These are phyloP conservation scores for Mesorhabditis spiculigera DNA, from an alignment of 2,888 invertebrate genomes.

Conservation along the genomic window DNA sequence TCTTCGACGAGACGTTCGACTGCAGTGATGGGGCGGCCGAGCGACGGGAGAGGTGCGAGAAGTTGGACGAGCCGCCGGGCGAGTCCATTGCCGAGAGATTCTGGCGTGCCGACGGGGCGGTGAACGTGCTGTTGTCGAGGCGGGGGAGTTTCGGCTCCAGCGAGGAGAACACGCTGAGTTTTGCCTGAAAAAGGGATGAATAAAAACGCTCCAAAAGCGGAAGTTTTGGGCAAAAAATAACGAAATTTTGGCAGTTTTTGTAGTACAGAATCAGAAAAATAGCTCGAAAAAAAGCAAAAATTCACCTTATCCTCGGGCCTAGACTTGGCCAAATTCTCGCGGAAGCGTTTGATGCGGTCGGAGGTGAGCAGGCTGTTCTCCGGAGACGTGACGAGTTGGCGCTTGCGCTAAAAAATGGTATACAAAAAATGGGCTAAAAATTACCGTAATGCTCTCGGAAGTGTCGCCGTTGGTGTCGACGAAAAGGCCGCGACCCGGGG, in stretches of 20 bases:
- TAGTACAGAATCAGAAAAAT: too few species aligned
- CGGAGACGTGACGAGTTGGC: background rate
- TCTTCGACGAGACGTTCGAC: background rate
- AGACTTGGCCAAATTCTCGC: background rate
- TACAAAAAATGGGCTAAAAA: background rate
- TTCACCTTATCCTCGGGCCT: background rate
- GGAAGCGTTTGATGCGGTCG: background rate
- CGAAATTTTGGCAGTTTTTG: too few species aligned
- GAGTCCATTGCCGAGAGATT: background rate
- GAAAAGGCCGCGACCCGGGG: too few species aligned
- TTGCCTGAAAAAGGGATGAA: background rate
- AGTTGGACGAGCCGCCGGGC: background rate
- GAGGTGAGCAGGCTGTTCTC: slow-evolving; percentile 1
- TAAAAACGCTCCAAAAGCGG: too few species aligned
- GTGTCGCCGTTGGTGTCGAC: too few species aligned
- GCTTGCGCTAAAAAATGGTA: background rate
- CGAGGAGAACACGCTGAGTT: too few species aligned
- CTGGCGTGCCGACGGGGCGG: background rate
- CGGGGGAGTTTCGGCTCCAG: too few species aligned
- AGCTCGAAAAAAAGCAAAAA: background rate
- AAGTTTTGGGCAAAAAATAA: too few species aligned
- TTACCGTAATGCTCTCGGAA: background rate
- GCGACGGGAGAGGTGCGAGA: background rate
- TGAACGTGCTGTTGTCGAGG: background rate
- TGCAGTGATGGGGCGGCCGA: background rate